Evolutionary conservation across 2,888 invertebrate species (phyloP).

Genomic region (Torymus tubicola): DNA sequence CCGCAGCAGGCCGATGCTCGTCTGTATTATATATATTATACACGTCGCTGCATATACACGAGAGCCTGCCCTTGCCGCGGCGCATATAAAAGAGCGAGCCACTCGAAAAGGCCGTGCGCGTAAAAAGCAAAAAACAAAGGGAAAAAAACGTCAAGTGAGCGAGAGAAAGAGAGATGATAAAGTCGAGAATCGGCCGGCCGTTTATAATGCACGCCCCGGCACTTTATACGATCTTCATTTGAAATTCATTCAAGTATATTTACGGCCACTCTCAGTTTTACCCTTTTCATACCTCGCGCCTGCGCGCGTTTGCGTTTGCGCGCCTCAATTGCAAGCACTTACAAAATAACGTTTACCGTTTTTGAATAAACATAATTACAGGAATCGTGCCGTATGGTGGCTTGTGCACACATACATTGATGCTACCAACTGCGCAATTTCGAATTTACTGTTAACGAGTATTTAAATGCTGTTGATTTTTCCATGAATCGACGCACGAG

Average conservation of each 20-base stretch:
- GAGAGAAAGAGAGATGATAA: not conserved
- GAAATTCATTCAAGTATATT: slow-evolving; percentile 36
- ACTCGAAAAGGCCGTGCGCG: not conserved
- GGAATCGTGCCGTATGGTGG: no score
- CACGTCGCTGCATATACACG: no score
- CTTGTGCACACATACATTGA: no score
- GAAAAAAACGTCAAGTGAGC: no score
- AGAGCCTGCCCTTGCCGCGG: not conserved
- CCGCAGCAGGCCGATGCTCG: not conserved
- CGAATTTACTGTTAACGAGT: slow-evolving; percentile 23
- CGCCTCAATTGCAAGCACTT: not conserved
- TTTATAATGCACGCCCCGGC: not conserved
- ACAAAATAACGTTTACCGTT: not conserved
- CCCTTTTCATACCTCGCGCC: not conserved
- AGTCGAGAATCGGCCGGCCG: not conserved
- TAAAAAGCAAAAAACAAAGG: not conserved
- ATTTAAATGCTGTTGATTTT: slow-evolving; percentile 34
- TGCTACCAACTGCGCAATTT: not conserved
- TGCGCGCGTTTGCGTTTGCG: no score
- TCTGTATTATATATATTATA: not conserved
- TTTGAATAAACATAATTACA: not conserved
- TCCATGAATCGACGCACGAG: not conserved
- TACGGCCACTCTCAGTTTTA: not conserved
- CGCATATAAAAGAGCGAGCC: slow-evolving; percentile 20
- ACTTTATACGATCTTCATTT: slow-evolving; percentile 23